Evolutionary conservation across 2,113 vertebrate genomes (phyloP).

Genomic region (Ploceus nigricollis): DNA sequence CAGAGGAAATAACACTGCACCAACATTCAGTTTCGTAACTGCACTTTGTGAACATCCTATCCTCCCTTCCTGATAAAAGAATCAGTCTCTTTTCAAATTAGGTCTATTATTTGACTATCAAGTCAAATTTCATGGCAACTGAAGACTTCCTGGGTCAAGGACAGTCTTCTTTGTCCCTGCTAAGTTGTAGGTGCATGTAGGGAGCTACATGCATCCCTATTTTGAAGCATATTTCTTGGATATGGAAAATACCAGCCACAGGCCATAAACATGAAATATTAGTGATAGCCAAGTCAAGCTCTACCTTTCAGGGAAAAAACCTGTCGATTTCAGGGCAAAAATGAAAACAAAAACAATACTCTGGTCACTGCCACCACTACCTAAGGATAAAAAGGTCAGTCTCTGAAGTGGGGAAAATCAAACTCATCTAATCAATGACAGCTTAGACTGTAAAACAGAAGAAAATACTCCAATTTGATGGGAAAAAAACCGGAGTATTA

Average conservation of each 20-base stretch:
- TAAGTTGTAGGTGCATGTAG: not conserved
- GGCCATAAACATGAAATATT: not conserved
- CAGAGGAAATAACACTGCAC: not conserved
- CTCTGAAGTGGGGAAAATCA: not conserved
- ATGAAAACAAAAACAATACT: not conserved
- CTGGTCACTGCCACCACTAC: not conserved
- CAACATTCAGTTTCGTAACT: not conserved
- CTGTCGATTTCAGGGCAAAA: not conserved
- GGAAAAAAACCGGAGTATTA: not conserved
- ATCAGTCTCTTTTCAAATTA: not conserved
- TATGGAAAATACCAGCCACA: not conserved
- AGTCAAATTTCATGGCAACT: not conserved
- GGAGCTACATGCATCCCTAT: not conserved
- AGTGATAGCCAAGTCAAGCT: not conserved
- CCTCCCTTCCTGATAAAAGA: not conserved
- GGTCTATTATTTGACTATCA: not conserved
- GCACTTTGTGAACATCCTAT: not conserved
- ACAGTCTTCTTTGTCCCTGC: not conserved
- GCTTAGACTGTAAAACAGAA: not conserved
- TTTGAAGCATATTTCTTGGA: not conserved
- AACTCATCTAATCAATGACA: not conserved
- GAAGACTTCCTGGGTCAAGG: not conserved
- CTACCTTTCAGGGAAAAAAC: not conserved
- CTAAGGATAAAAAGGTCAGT: not conserved
- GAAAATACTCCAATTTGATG: not conserved